Conservation (phyloP, 1,140 invertebrate genomes). For the Dryas iulia region DNA sequence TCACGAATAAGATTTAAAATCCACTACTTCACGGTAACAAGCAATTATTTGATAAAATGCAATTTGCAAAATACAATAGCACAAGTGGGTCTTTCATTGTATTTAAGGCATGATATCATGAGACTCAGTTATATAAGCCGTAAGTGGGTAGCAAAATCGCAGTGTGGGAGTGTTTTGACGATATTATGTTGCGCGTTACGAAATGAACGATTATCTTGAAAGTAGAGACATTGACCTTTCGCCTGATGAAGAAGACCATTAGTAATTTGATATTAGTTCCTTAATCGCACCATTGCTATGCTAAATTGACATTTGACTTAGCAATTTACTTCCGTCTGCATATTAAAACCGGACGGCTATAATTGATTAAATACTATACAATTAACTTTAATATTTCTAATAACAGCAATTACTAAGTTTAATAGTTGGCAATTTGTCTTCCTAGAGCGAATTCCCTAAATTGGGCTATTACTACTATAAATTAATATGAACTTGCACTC, state of each 20-base stretch:
- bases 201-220: conserved; percentile 42
- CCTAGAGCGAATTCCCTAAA: neutral
- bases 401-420: neutral
- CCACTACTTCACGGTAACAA: neutral
- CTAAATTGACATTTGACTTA: conserved; percentile 4
- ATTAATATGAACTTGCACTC: conserved; percentile 49
- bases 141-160: conserved; percentile 7
- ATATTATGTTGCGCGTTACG: conserved; percentile 30
- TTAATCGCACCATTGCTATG: neutral
- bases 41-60: neutral
- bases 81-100: conserved; percentile 1
- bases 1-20: neutral
- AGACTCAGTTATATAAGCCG: conserved; percentile 39
- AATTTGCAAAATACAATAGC: neutral
- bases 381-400: neutral
- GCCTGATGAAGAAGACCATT: conserved; percentile 8
- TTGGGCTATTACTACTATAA: neutral
- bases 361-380: neutral
- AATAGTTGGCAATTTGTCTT: neutral
- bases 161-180: conserved; percentile 28
- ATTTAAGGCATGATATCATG: conserved; percentile 20
- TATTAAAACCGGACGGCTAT: neutral
- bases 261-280: conserved; percentile 23
- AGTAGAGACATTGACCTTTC: conserved; percentile 54
- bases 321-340: neutral